Evolutionary conservation across 2,113 vertebrate species (phyloP).

Genomic region (Spheniscus mendiculus): DNA sequence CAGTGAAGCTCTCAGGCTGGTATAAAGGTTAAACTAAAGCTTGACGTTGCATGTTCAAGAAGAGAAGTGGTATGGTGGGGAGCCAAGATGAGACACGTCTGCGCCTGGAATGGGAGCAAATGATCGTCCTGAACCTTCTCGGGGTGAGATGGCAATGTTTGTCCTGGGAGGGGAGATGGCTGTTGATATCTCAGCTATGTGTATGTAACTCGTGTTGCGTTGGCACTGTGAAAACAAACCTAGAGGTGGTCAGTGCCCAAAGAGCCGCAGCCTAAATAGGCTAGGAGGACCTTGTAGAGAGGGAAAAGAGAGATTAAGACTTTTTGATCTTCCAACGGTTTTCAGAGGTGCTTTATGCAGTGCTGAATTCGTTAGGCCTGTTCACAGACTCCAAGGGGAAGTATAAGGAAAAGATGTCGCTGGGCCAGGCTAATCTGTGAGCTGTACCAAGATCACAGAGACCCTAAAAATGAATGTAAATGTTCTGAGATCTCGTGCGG

Average conservation of each 20-base stretch:
- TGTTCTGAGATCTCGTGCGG: not conserved
- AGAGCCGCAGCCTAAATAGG: not conserved
- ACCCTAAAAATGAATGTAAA: not conserved
- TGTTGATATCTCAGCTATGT: not conserved
- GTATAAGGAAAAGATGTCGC: not conserved
- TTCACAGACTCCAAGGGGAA: not conserved
- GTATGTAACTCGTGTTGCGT: rapidly evolving
- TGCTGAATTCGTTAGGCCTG: not conserved
- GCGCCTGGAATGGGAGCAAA: not conserved
- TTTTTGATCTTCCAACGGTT: not conserved
- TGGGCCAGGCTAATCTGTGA: not conserved
- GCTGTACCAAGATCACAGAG: not conserved
- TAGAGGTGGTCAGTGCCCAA: not conserved
- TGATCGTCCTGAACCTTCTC: not conserved
- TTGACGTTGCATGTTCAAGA: rapidly evolving
- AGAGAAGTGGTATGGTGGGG: not conserved
- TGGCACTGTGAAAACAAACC: not conserved
- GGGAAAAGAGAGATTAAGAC: not conserved
- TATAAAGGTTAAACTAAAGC: not conserved
- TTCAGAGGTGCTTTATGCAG: not conserved
- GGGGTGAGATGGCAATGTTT: not conserved
- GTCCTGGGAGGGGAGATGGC: not conserved
- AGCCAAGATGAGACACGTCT: not conserved
- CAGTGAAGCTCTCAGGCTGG: not conserved
- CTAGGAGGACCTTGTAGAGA: not conserved